Evolutionary conservation across 2,888 invertebrate genomes (phyloP), one percentile per base, ranked within the genome.

Genomic region (Gari tellinella): DNA sequence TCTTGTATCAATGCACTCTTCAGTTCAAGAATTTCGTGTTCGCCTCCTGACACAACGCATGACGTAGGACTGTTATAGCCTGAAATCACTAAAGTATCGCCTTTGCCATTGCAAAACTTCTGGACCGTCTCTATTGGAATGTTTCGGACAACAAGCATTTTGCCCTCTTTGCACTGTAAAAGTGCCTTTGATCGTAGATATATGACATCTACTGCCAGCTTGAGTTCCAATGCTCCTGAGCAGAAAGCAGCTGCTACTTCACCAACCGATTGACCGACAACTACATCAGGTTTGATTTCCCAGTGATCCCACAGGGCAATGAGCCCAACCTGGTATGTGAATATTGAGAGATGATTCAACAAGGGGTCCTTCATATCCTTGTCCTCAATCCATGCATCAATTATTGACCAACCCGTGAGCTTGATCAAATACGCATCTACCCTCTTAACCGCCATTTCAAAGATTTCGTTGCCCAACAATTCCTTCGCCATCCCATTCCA

Each of bases 261-360:
- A 2, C 87, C 87, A 7, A 86, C 85, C 1, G 87, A 87, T 62
- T 86, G 87, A 12, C 87, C 86, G n/a, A 87, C 66, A 0, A 86
- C 69, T 17, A 63, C 69, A 48, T 78, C 70, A n/a, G 86, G 81
- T 14, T 38, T 19, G 10, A 87, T 66, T 5, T 86, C 85, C 37
- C 68, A 67, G 46, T 72, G 45, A 43, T 57, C 49, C 85, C 85
- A 85, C 19, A 85, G 14, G 10, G 56, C 43, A 10, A 72, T 70
- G 21, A 84, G 68, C 17, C 66, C 84, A n/a, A 85, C 66, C 72
- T 87, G 85, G 41, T 79, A 82, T 3, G 84, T 68, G 68, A 87
- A 87, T 55, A 86, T 81, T 40, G 85, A 75, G 0, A 86, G 60
- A 40, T 85, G 87, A 21, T 64, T 80, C 40, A 81, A 56, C 7